These are phyloP conservation scores for Corythaixoides concolor DNA, from an alignment of 2,113 vertebrate genomes.

Conservation along the genomic window DNA sequence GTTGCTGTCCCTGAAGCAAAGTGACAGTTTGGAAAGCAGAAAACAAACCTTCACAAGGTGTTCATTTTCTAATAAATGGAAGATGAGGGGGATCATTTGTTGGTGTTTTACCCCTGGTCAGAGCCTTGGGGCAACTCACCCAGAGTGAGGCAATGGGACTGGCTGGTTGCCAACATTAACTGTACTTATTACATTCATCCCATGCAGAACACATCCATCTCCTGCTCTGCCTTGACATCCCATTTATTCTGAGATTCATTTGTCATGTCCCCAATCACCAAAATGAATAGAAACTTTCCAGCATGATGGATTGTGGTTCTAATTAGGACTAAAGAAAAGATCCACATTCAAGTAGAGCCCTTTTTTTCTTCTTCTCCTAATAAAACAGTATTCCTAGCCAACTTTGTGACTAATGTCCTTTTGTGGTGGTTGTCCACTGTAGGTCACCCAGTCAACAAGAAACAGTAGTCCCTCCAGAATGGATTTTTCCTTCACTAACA, in stretches of 20 bases:
- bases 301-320: conserved; percentile 86
- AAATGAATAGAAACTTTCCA: conserved; percentile 86
- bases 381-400: conserved; percentile 55
- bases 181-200: conserved; percentile 85
- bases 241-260: conserved; percentile 92
- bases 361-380: conserved; percentile 67
- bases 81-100: conserved; percentile 67
- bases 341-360: conserved; percentile 71
- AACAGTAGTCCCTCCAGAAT: neutral
- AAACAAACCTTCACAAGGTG: conserved; percentile 71
- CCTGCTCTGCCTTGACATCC: conserved; percentile 81
- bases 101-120: conserved; percentile 66
- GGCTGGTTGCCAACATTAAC: conserved; percentile 86
- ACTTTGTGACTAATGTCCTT: conserved; percentile 69
- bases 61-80: conserved; percentile 80
- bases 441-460: conserved; percentile 69
- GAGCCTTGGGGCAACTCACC: conserved; percentile 67
- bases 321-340: conserved; percentile 85
- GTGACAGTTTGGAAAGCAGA: conserved; percentile 62
- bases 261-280: conserved; percentile 91
- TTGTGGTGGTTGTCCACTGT: conserved; percentile 63
- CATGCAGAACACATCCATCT: conserved; percentile 90
- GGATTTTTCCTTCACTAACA: neutral
- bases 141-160: conserved; percentile 66
- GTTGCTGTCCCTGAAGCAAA: conserved; percentile 54